Evolutionary conservation across 53 echinoderm and acorn worm species (phyloP), one percentile per base, ranked within the genome.

Genomic region (Stichopus horrens): DNA sequence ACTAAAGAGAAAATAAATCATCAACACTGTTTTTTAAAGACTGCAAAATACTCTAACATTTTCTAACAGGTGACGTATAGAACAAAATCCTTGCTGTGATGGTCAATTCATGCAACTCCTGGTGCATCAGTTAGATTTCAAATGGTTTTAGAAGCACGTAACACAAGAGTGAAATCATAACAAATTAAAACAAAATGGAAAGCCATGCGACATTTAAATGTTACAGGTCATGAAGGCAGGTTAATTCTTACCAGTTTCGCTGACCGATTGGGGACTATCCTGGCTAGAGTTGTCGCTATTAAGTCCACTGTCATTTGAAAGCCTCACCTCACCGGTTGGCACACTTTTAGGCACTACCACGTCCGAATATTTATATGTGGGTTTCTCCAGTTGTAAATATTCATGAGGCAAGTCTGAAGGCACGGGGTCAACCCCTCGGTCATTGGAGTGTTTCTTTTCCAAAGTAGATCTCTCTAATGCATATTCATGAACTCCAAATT

Each of bases 401-500:
- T 85, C 85, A 85, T 85, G 85, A 51, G 85, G n/a, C 16, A 68
- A 67, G 58, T 52, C 85, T 8, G 60, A 52, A 1, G 67, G 22
- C 23, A 23, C 21, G 0, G 23, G 8, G 1, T 51, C 66, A 4
- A 20, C 23, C 5, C 23, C 11, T 7, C 23, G 23, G 4, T n/a
- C 23, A n/a, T 6, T 2, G 52, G 85, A 16, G 20, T n/a, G 65
- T 14, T 23, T 16, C 14, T 66, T 67, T 13, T 85, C 85, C 16
- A 67, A 67, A 7, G 67, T 51, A 66, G 56, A 74, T 55, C 75
- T 58, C 11, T 74, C 75, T 55, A 87, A 21, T 74, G 87, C 87
- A 56, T 87, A 87, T 55, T 87, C 87, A 56, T 87, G 87, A 16
- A 87, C 87, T 22, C 87, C 87, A 87, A 74, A 87, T 57, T 87